A percentile compares a stretch with the other conserved stretches of the same genome.
phyloP scores from a whole-genome alignment of 2,113 vertebrate species.

The Marmota flaviventris region DNA sequence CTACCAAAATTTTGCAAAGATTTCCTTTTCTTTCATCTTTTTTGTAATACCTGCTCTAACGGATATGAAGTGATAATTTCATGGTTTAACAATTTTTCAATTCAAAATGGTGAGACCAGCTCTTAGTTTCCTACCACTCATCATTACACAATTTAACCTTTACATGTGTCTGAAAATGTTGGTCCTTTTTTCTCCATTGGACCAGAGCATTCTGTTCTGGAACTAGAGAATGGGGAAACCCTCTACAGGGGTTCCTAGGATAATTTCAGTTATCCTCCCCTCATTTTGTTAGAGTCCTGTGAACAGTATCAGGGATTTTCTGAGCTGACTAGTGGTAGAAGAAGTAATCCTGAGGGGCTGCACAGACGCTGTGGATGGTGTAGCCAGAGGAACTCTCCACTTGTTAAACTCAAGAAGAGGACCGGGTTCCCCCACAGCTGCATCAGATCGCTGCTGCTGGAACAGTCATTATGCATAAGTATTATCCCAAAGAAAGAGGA shows the following conservation, averaged over 20 bases:
- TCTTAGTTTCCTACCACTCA: not conserved
- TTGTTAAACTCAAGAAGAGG: not conserved
- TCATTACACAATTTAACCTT: not conserved
- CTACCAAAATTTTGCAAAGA: not conserved
- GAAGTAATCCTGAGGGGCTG: not conserved
- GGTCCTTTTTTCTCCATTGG: not conserved
- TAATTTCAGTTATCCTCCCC: not conserved
- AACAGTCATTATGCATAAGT: not conserved
- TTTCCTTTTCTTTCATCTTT: not conserved
- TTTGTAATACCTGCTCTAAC: not conserved
- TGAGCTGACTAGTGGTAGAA: not conserved
- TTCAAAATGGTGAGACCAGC: not conserved
- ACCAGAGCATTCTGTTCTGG: not conserved
- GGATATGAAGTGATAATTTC: not conserved
- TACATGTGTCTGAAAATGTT: not conserved
- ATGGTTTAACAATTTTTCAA: slow-evolving; percentile 26
- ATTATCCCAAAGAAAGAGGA: not conserved
- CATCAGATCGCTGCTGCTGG: not conserved
- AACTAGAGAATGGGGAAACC: not conserved
- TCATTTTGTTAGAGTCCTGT: not conserved
- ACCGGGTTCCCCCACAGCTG: not conserved
- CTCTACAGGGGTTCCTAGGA: not conserved
- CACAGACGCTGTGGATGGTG: not conserved
- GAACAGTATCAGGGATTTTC: not conserved
- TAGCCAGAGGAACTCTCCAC: not conserved